Evolutionary conservation across 2,888 invertebrate genomes (phyloP).

Genomic region (Psococerastis gibbosa): DNA sequence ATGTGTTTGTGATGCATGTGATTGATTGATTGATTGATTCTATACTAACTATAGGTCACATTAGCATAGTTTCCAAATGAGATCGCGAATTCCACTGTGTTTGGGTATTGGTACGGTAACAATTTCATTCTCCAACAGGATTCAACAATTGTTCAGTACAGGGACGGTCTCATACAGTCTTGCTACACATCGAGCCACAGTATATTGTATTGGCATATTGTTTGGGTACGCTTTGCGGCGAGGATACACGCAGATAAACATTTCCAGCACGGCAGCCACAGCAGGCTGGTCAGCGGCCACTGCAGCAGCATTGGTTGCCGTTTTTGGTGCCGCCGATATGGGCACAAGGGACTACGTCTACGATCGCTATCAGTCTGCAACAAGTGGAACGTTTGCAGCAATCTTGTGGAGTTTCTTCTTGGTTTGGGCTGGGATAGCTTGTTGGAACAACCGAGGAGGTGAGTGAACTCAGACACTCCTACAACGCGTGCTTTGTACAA

Average conservation of each 20-base stretch:
- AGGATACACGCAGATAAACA: conserved; percentile 26
- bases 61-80: no score
- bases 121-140: conserved; percentile 25
- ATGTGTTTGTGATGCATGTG: no score
- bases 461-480: no score
- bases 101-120: no score
- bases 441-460: conserved; percentile 34
- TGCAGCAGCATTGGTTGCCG: conserved; percentile 26
- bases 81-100: no score
- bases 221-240: conserved; percentile 30
- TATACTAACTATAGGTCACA: no score
- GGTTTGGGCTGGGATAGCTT: conserved; percentile 32
- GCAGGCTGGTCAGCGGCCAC: conserved; percentile 28
- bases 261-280: conserved; percentile 28
- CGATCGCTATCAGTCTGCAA: conserved; percentile 30
- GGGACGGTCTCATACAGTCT: conserved; percentile 33
- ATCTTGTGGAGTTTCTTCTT: conserved; percentile 36
- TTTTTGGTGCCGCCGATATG: conserved; percentile 34
- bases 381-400: conserved; percentile 36
- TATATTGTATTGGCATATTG: conserved; percentile 34
- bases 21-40: no score
- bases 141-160: conserved; percentile 31
- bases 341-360: conserved; percentile 31
- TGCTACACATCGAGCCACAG: conserved; percentile 35
- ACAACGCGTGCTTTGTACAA: no score